Conservation (phyloP, 2,888 invertebrate genomes). For the Stenodera caucasica region DNA sequence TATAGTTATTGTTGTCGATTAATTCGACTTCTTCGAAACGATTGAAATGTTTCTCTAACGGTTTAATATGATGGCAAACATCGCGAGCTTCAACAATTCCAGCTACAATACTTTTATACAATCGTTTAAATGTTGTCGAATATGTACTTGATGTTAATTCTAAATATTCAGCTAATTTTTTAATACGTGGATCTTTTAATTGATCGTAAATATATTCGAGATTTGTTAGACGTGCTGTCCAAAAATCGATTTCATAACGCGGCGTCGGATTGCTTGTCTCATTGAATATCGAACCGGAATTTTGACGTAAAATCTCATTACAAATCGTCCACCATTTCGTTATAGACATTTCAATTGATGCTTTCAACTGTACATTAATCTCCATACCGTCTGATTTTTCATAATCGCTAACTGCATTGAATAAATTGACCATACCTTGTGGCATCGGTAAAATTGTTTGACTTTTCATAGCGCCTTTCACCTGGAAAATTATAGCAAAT, state of each 20-base stretch:
- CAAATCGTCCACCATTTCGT: slow-evolving; percentile 77
- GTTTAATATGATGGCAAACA: slow-evolving; percentile 76
- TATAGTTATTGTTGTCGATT: slow-evolving; percentile 60
- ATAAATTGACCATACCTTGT: slow-evolving; percentile 70
- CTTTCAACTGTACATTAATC: slow-evolving; percentile 72
- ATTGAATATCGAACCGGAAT: slow-evolving; percentile 70
- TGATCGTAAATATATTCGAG: slow-evolving; percentile 87
- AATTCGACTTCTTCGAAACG: slow-evolving; percentile 73
- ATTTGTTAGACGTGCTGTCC: slow-evolving; percentile 76
- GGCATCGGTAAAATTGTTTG: slow-evolving; percentile 88
- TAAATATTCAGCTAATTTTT: slow-evolving; percentile 72
- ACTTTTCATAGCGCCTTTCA: slow-evolving; percentile 82
- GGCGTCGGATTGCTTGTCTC: slow-evolving; percentile 74
- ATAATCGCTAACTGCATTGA: slow-evolving; percentile 60
- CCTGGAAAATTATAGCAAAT: slow-evolving; percentile 35
- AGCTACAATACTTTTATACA: slow-evolving; percentile 77
- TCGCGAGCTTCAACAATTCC: slow-evolving; percentile 83
- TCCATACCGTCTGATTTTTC: slow-evolving; percentile 59
- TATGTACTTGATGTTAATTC: slow-evolving; percentile 81
- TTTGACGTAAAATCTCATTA: slow-evolving; percentile 76
- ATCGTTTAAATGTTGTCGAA: slow-evolving; percentile 71
- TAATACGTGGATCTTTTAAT: slow-evolving; percentile 77
- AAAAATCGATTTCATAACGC: slow-evolving; percentile 74
- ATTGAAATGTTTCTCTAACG: slow-evolving; percentile 71
- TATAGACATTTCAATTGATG: slow-evolving; percentile 80